Evolutionary conservation across 2,113 vertebrate genomes (phyloP), one percentile per base, ranked within the genome.

Genomic region (Ptyas mucosa): DNA sequence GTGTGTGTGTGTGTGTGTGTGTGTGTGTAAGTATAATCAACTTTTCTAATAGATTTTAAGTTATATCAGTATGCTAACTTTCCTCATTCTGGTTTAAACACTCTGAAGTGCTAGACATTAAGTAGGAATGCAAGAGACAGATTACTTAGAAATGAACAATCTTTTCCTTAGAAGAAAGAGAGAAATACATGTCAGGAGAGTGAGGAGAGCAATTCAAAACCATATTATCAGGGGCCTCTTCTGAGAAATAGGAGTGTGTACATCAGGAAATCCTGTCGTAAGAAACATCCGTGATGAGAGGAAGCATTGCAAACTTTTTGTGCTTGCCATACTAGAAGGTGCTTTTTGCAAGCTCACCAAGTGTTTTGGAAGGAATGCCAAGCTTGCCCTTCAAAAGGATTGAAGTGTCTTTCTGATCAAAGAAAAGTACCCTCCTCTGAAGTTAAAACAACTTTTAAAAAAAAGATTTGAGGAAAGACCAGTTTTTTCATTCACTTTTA

Each of bases 261-360:
- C 94, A 97, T 95, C 96, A 97, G 97, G 97, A 97, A 97, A 97
- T 97, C 97, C 97, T 97, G 94, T 96, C 95, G 89, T 95, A 90
- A 96, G 95, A 95, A 96, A 95, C 94, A 90, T 90, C 91, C 52
- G 29, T 53, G 46, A 55, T 57, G 23, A 69, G 29, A 90, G 96
- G 94, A 95, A 97, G 93, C 85, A 81, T 85, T 97, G 52, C 95
- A 96, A 55, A 95, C 92, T 91, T 92, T 14, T 94, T 94, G 26
- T 0, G 64, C 24, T 87, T 95, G 93, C 88, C 91, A 1, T 0
- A 9, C 1, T 5, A 29, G 23, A 1, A 15, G 39, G 46, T n/a
- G 24, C 46, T 0, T 92, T 92, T 87, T 93, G 91, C 89, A 90
- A 91, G 29, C 57, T 89, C 46, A 91, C 51, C 8, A 89, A 92